phyloP scores from a whole-genome alignment of 2,113 vertebrate species.

The Xiphophorus maculatus region DNA sequence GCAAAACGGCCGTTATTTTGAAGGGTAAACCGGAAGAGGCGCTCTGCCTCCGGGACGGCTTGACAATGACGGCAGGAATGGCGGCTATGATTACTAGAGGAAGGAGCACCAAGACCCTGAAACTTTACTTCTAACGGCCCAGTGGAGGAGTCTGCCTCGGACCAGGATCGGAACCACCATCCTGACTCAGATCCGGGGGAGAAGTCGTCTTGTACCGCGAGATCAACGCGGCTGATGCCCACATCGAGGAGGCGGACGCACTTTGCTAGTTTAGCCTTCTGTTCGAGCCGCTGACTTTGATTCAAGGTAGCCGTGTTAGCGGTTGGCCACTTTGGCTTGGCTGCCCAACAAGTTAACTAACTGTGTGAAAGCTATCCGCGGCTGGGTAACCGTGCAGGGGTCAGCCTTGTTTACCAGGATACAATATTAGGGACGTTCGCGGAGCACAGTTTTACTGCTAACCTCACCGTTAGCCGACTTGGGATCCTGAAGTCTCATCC shows the following conservation, averaged over 20 bases:
- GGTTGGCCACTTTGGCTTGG: constrained; percentile 65
- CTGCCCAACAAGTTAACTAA: constrained; percentile 70
- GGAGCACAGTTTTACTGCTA: constrained; percentile 55
- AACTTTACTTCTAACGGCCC: constrained; percentile 80
- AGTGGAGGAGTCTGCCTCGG: constrained; percentile 42
- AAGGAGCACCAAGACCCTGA: constrained; percentile 79
- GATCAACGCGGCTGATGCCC: constrained; percentile 22
- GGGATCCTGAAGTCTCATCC: constrained; percentile 75
- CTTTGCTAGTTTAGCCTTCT: constrained; percentile 58
- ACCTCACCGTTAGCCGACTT: constrained; percentile 65
- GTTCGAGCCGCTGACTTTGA: constrained; percentile 71
- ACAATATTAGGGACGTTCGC: constrained; percentile 10
- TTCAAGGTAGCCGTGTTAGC: constrained; percentile 73
- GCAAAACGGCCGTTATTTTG: constrained; percentile 41
- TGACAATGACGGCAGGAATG: constrained; percentile 76
- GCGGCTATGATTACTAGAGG: constrained; percentile 80
- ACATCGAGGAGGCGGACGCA: constrained; percentile 45
- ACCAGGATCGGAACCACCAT: constrained; percentile 28
- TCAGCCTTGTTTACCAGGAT: background rate
- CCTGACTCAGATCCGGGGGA: constrained; percentile 23
- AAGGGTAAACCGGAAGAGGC: constrained; percentile 28
- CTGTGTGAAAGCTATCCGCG: constrained; percentile 26
- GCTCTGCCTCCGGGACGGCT: background rate
- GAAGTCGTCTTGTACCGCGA: constrained; percentile 24
- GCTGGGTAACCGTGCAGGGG: background rate